Conservation (phyloP, 2,888 invertebrate genomes). For the Rotaria sp. region DNA sequence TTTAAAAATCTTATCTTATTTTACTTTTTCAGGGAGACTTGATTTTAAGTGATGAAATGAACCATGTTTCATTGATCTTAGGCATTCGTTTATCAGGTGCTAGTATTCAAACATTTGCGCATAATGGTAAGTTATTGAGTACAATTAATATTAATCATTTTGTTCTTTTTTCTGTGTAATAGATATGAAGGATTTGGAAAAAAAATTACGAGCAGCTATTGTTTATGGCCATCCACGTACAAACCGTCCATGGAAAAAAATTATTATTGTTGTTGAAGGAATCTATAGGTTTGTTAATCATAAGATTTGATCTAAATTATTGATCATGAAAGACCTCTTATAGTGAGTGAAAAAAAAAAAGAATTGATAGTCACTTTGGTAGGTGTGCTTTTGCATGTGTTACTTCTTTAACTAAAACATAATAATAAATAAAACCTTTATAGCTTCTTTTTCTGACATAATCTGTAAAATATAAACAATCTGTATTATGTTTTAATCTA, state of each 20-base stretch:
- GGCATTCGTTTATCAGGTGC: constrained; percentile 81
- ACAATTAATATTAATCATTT: not conserved
- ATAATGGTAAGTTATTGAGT: constrained; percentile 55
- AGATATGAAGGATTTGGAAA: constrained; percentile 77
- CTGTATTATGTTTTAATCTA: too few relatives aligned
- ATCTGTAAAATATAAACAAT: too few relatives aligned
- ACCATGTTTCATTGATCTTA: constrained; percentile 90
- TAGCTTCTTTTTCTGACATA: too few relatives aligned
- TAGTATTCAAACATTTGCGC: constrained; percentile 72
- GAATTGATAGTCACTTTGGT: too few relatives aligned
- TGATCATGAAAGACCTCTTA: not conserved
- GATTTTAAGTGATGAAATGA: constrained; percentile 87
- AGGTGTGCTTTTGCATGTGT: too few relatives aligned
- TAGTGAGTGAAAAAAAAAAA: not conserved
- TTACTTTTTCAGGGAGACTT: constrained; percentile 57
- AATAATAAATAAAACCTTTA: too few relatives aligned
- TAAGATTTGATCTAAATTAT: constrained; percentile 40
- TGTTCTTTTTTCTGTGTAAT: constrained; percentile 41
- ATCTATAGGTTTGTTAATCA: constrained; percentile 64
- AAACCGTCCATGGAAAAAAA: constrained; percentile 76
- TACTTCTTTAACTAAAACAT: too few relatives aligned
- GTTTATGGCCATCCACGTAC: constrained; percentile 71
- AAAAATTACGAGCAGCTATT: constrained; percentile 67
- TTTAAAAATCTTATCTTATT: constrained; percentile 46
- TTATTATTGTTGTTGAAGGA: constrained; percentile 85